phyloP scores from a whole-genome alignment of 2,113 vertebrate genomes.

The Eubucco bourcierii region DNA sequence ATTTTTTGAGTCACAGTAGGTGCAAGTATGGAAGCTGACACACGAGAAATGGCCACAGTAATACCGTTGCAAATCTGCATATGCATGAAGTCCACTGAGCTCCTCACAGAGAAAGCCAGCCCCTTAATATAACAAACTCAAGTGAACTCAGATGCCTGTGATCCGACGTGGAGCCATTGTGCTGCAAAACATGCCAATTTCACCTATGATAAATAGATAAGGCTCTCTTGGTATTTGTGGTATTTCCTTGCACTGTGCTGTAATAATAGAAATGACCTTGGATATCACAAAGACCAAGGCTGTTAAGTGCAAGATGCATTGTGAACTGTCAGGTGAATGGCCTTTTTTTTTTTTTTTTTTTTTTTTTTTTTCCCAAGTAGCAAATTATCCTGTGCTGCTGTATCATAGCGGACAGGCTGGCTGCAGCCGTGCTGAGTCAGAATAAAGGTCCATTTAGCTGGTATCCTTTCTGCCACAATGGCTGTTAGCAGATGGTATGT shows the following conservation, averaged over 20 bases:
- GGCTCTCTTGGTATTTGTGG: conserved; percentile 47
- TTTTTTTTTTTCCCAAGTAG: background rate
- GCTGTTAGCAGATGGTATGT: background rate
- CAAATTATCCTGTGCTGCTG: background rate
- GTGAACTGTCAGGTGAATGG: conserved; percentile 42
- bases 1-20: background rate
- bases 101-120: background rate
- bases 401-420: background rate
- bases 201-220: conserved; percentile 63
- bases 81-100: background rate
- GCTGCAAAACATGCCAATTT: conserved; percentile 29
- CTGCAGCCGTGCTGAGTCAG: conserved; percentile 47
- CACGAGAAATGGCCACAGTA: rapidly evolving
- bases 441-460: conserved; percentile 1
- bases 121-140: background rate
- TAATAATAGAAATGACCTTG: conserved; percentile 63
- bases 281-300: conserved; percentile 21
- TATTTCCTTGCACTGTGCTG: conserved; percentile 63
- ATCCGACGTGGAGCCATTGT: background rate
- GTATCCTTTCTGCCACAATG: conserved; percentile 21
- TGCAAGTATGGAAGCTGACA: rapidly evolving
- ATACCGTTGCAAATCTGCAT: rapidly evolving
- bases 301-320: background rate
- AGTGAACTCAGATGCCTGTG: background rate
- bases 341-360: background rate